These are phyloP conservation scores for Cercocebus atys DNA, from an alignment of 2,113 vertebrate species.

Conservation along the genomic window DNA sequence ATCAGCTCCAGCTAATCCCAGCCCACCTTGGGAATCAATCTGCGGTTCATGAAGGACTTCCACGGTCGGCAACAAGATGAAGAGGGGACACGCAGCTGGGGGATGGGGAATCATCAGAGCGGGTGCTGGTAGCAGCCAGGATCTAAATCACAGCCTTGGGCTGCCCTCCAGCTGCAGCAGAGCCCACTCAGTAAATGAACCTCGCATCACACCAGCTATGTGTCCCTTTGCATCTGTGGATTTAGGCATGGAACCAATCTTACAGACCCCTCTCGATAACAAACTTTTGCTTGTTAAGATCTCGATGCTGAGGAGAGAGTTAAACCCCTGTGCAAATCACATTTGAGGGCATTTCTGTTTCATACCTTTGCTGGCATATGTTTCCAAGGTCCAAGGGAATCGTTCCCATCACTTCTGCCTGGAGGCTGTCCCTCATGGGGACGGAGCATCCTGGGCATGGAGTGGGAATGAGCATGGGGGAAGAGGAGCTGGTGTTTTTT, in stretches of 20 bases:
- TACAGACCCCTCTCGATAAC: conserved; percentile 65
- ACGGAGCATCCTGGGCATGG: not conserved
- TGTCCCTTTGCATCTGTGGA: conserved; percentile 75
- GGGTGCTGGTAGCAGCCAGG: rapidly evolving
- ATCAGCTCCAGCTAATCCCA: not conserved
- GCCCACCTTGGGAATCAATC: not conserved
- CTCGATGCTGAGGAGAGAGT: conserved; percentile 9
- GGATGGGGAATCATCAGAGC: conserved; percentile 13
- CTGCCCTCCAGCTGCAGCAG: conserved; percentile 28
- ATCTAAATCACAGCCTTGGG: conserved; percentile 70
- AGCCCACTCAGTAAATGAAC: conserved; percentile 71
- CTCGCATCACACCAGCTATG: not conserved
- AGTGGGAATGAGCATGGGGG: not conserved
- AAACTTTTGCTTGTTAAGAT: conserved; percentile 54
- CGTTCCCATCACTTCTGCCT: too few species aligned
- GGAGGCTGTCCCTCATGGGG: not conserved
- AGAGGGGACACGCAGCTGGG: rapidly evolving
- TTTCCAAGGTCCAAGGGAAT: not conserved
- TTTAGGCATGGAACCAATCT: conserved; percentile 81
- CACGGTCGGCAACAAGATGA: not conserved
- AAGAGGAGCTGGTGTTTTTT: not conserved
- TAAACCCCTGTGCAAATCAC: conserved; percentile 31
- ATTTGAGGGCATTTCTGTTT: conserved; percentile 21
- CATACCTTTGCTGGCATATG: conserved; percentile 4
- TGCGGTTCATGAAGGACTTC: not conserved